Conservation (phyloP, 2,888 invertebrate genomes). For the Seladonia tumulorum region DNA sequence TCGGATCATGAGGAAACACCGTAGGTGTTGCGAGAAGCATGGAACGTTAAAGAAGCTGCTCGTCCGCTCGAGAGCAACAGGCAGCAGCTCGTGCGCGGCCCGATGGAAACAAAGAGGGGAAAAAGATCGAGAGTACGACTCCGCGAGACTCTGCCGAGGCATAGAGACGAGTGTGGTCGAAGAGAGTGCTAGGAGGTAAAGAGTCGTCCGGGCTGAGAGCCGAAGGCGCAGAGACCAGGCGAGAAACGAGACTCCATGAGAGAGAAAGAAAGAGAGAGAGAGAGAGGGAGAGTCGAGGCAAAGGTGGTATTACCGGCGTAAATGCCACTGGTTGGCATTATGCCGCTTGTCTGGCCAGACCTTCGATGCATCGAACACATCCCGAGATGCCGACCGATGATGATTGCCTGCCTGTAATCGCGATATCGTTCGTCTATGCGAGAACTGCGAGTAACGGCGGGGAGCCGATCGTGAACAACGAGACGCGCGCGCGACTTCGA, state of each 20-base stretch:
- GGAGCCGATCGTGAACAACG: slow-evolving; percentile 3
- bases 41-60: slow-evolving; percentile 78
- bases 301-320: slow-evolving; percentile 81
- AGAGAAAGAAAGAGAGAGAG: slow-evolving; percentile 48
- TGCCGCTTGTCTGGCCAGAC: slow-evolving; percentile 79
- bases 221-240: slow-evolving; percentile 6
- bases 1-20: slow-evolving; percentile 5
- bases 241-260: slow-evolving; percentile 2
- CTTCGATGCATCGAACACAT: slow-evolving; percentile 80
- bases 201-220: slow-evolving; percentile 2
- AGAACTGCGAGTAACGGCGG: slow-evolving; percentile 26
- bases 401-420: slow-evolving; percentile 72
- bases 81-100: slow-evolving; percentile 26
- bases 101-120: slow-evolving; percentile 53
- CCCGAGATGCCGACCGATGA: slow-evolving; percentile 72
- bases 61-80: slow-evolving; percentile 39
- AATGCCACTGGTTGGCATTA: slow-evolving; percentile 84
- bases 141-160: neutral
- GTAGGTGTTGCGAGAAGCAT: slow-evolving; percentile 74
- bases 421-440: slow-evolving; percentile 74
- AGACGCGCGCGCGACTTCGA: neutral
- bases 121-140: slow-evolving; percentile 43
- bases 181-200: slow-evolving; percentile 43
- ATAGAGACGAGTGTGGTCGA: slow-evolving; percentile 30
- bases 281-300: slow-evolving; percentile 67